These are phyloP conservation scores for Amiota communis DNA, from an alignment of 2,888 invertebrate genomes.

Conservation along the genomic window DNA sequence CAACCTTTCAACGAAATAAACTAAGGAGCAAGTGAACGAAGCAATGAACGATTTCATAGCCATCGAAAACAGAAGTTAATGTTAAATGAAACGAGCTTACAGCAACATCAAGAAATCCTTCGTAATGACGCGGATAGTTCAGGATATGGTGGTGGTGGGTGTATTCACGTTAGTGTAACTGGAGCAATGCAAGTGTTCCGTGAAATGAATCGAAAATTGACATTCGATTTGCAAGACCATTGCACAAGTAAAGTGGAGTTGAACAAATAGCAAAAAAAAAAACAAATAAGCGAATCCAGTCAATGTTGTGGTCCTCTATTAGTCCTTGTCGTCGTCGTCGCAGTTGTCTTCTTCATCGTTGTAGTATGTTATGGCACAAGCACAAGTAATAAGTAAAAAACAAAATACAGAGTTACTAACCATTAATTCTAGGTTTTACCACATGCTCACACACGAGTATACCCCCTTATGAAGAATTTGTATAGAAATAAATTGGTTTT, in stretches of 20 bases:
- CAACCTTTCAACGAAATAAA: slow-evolving; percentile 2
- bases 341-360: neutral
- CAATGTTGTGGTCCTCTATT: neutral
- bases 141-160: neutral
- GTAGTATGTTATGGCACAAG: neutral
- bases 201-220: slow-evolving; percentile 71
- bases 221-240: slow-evolving; percentile 70
- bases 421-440: no score
- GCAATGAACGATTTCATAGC: slow-evolving; percentile 37
- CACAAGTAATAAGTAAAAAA: no score
- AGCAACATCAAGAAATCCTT: slow-evolving; percentile 24
- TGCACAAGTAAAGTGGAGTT: slow-evolving; percentile 51
- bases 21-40: neutral
- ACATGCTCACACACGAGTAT: no score
- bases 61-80: slow-evolving; percentile 51
- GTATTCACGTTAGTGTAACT: slow-evolving; percentile 34
- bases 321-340: neutral
- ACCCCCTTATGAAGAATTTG: no score
- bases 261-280: neutral
- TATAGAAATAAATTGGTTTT: no score
- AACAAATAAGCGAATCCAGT: slow-evolving; percentile 1
- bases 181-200: slow-evolving; percentile 67
- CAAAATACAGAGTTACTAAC: no score
- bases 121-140: neutral
- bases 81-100: slow-evolving; percentile 50